phyloP scores from a whole-genome alignment of 2,888 invertebrate species.

The Chloroclysta siterata region DNA sequence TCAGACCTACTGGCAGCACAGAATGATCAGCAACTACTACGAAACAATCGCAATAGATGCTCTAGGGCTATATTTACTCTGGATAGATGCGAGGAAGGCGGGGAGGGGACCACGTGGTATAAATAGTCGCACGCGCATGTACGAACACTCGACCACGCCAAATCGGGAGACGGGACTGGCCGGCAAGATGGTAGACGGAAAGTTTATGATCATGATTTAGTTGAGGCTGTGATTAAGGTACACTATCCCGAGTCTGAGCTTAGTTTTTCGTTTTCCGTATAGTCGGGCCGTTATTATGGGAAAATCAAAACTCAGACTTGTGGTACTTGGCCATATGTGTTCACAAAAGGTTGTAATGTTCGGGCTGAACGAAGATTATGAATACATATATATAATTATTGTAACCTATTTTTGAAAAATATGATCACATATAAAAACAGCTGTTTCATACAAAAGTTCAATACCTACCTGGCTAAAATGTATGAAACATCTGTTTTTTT shows the following conservation, averaged over 20 bases:
- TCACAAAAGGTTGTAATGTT: no score
- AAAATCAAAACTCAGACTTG: no score
- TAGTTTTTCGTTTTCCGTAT: background rate
- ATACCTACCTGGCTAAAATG: no score
- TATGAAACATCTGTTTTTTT: no score
- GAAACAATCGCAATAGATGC: conserved; percentile 67
- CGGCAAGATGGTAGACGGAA: conserved; percentile 44
- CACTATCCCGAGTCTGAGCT: background rate
- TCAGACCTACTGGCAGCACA: conserved; percentile 8
- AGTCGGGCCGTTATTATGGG: background rate
- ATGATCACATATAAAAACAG: no score
- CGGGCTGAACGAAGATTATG: background rate
- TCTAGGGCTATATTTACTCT: conserved; percentile 74
- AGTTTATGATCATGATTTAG: conserved; percentile 15
- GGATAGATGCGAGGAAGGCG: conserved; percentile 53
- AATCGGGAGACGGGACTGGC: conserved; percentile 74
- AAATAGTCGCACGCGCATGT: conserved; percentile 77
- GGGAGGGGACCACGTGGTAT: conserved; percentile 70
- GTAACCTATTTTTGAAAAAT: no score
- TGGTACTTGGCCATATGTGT: no score
- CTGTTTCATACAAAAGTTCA: no score
- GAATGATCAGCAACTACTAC: conserved; percentile 17
- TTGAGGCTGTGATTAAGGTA: no score
- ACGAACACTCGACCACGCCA: conserved; percentile 71
- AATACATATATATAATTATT: no score